These are phyloP conservation scores for Semnopithecus entellus DNA, from an alignment of 2,113 vertebrate species.

Conservation along the genomic window DNA sequence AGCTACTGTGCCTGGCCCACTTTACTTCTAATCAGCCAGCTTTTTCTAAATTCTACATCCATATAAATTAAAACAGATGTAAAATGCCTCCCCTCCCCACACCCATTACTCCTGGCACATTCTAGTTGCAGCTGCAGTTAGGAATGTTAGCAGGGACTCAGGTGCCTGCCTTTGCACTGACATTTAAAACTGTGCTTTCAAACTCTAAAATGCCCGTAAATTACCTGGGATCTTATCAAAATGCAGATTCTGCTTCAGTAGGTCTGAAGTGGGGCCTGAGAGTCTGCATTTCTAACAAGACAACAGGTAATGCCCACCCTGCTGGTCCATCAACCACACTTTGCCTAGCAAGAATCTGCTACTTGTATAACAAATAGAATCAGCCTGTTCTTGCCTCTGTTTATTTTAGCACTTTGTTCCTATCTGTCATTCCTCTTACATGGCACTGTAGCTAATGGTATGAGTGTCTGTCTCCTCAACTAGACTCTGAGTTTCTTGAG, in stretches of 20 bases:
- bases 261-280: not conserved
- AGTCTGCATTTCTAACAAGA: not conserved
- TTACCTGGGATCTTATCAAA: not conserved
- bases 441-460: not conserved
- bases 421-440: not conserved
- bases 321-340: not conserved
- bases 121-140: not conserved
- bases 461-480: not conserved
- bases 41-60: not conserved
- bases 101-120: not conserved
- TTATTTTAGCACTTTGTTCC: not conserved
- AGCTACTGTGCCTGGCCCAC: not conserved
- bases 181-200: not conserved
- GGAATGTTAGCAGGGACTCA: not conserved
- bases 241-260: not conserved
- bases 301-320: not conserved
- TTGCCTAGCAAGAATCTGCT: not conserved
- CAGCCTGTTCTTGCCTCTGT: not conserved
- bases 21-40: not conserved
- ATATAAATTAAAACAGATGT: not conserved
- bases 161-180: constrained; percentile 8
- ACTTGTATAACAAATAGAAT: not conserved
- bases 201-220: not conserved
- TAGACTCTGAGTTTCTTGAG: constrained; percentile 23
- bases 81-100: not conserved